Percentiles rank a stretch among this genome's conserved stretches.
phyloP scores from a whole-genome alignment of 2,888 invertebrate species.

The Caenorhabditis sp. region DNA sequence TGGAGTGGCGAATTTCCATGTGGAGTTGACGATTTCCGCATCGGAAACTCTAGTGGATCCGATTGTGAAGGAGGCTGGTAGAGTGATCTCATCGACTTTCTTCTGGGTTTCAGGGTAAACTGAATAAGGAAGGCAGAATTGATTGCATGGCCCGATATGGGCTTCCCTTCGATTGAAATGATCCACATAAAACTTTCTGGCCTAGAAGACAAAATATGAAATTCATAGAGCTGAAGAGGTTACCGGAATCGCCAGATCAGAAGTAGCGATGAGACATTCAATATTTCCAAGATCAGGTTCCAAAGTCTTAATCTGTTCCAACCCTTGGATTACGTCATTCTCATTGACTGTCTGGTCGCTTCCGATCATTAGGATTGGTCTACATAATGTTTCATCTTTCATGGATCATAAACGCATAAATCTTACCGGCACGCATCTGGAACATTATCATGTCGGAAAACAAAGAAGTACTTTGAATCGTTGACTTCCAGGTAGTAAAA shows the following conservation, averaged over 20 bases:
- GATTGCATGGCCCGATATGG: conserved; percentile 13
- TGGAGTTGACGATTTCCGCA: conserved; percentile 43
- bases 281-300: conserved; percentile 18
- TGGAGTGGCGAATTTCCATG: conserved; percentile 57
- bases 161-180: conserved; percentile 24
- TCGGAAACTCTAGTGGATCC: conserved; percentile 45
- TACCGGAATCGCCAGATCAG: neutral
- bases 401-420: neutral
- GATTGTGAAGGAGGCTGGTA: conserved; percentile 27
- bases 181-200: conserved; percentile 7
- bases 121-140: conserved; percentile 23
- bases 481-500: conserved; percentile 20
- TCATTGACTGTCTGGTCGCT: no score
- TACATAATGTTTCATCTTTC: neutral
- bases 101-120: conserved; percentile 32
- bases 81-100: conserved; percentile 5
- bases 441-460: conserved; percentile 29
- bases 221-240: neutral
- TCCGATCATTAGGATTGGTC: conserved; percentile 34
- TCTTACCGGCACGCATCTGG: conserved; percentile 20
- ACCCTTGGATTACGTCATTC: no score
- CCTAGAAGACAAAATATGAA: neutral
- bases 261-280: neutral
- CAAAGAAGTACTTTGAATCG: conserved; percentile 13
- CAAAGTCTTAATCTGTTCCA: no score